Conservation (phyloP, 1,140 invertebrate species). For the Conus betulinus region DNA sequence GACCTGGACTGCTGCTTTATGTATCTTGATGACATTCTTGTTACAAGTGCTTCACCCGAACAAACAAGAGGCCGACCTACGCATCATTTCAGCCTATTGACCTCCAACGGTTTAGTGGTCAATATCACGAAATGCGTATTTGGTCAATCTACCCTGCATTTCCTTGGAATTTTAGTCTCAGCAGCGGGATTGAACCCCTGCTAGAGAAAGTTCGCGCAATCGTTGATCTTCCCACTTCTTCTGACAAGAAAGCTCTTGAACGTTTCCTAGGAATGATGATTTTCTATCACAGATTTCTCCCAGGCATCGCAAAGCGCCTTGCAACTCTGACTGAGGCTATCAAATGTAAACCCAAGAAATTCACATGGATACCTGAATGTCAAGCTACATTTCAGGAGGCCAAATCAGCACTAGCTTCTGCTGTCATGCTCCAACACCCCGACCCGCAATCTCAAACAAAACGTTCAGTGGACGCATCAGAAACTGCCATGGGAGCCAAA, state of each 20-base stretch:
- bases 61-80: not conserved
- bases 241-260: conserved; percentile 9
- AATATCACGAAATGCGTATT: not conserved
- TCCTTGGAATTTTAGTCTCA: not conserved
- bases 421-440: no score
- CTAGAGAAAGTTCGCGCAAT: not conserved
- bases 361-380: not conserved
- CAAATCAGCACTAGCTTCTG: not conserved
- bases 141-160: not conserved
- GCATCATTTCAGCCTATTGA: not conserved
- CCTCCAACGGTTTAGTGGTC: conserved; percentile 1
- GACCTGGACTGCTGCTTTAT: not conserved
- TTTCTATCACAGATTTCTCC: not conserved
- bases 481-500: no score
- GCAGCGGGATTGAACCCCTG: not conserved
- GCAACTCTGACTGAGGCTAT: not conserved
- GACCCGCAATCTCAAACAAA: no score
- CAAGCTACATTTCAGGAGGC: not conserved
- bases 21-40: conserved; percentile 11
- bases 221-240: not conserved
- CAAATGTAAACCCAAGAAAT: conserved; percentile 13
- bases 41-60: not conserved
- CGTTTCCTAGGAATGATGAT: conserved; percentile 17
- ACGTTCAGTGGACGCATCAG: no score
- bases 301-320: not conserved